Percentiles rank a stretch among this genome's conserved stretches.
phyloP scores from a whole-genome alignment of 2,888 invertebrate species.

The Stegana nigrithorax region DNA sequence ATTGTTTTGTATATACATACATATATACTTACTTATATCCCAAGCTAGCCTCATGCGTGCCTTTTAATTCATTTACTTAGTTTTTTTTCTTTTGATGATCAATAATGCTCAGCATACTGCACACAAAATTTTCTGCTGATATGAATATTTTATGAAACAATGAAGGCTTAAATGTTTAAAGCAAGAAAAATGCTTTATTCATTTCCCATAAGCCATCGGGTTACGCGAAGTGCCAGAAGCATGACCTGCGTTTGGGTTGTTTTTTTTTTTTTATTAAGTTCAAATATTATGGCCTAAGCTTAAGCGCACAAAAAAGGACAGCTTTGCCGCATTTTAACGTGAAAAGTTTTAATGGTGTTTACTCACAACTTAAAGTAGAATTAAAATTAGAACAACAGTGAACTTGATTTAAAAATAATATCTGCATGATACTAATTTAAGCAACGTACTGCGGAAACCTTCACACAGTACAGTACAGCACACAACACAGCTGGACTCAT shows the following conservation, averaged over 20 bases:
- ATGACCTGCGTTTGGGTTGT: no score
- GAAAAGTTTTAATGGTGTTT: no score
- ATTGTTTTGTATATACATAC: neutral
- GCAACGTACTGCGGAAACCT: no score
- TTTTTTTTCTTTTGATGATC: neutral
- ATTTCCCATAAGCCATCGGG: neutral
- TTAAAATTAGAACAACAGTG: no score
- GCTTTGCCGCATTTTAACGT: neutral
- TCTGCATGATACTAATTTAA: no score
- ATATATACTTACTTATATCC: neutral
- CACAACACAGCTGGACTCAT: no score
- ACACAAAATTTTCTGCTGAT: constrained; percentile 5
- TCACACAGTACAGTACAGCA: no score
- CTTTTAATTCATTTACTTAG: neutral
- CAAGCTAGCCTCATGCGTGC: neutral
- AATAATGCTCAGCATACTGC: neutral
- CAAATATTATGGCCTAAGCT: constrained; percentile 17
- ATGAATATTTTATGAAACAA: constrained; percentile 10
- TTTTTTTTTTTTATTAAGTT: constrained; percentile 6
- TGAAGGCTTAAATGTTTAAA: constrained; percentile 10
- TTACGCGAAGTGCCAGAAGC: constrained; percentile 4
- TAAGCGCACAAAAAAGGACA: no score
- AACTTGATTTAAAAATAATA: no score
- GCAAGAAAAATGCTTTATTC: neutral
- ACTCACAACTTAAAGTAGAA: no score